Conservation (phyloP, 2,888 invertebrate species). For the Orchesellides sinensis region DNA sequence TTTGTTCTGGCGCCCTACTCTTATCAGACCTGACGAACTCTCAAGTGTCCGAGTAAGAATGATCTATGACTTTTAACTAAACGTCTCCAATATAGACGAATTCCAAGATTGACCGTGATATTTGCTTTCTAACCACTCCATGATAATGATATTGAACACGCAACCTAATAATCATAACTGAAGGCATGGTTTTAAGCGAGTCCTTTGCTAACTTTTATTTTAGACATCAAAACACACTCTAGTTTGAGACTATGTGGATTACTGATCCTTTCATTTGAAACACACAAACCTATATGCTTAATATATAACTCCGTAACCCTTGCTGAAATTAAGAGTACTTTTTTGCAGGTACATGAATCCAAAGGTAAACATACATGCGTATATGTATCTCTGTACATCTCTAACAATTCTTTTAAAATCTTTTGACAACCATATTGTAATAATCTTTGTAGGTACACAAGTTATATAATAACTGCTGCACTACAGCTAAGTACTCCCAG, state of each 20-base stretch:
- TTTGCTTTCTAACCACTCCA: constrained; percentile 48
- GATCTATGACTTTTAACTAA: constrained; percentile 42
- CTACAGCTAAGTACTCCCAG: background rate
- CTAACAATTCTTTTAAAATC: too few species aligned
- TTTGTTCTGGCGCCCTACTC: background rate
- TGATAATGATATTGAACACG: constrained; percentile 36
- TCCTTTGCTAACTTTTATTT: constrained; percentile 47
- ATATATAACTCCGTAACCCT: too few species aligned
- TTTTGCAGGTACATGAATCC: too few species aligned
- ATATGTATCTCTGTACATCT: too few species aligned
- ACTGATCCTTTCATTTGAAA: constrained; percentile 57
- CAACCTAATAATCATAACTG: constrained; percentile 26
- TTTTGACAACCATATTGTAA: too few species aligned
- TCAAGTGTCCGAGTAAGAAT: constrained; percentile 47
- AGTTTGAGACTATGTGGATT: constrained; percentile 34
- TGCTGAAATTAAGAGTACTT: too few species aligned
- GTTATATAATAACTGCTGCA: too few species aligned
- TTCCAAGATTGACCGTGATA: constrained; percentile 59
- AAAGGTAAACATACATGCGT: too few species aligned
- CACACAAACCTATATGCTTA: constrained; percentile 19
- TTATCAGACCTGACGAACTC: constrained; percentile 5
- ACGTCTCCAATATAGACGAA: constrained; percentile 37
- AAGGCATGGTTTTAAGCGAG: constrained; percentile 56
- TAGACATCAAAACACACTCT: constrained; percentile 43
- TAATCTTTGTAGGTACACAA: background rate